Evolutionary conservation across 2,888 invertebrate genomes (phyloP), one percentile per base, ranked within the genome.

Genomic region (Carabus problematicus): DNA sequence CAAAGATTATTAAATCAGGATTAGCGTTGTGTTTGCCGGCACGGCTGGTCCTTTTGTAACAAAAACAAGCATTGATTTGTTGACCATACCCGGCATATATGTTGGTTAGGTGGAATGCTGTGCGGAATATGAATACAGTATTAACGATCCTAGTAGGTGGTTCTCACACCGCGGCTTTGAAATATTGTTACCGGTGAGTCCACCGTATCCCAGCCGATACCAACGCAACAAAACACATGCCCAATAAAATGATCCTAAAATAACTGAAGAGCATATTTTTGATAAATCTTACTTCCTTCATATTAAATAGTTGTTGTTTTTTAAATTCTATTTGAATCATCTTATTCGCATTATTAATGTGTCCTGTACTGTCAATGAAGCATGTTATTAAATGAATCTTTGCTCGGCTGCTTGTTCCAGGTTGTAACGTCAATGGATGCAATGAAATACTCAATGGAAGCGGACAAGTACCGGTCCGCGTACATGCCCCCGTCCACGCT

Each of bases 381-480:
- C 8, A 8, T 29, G 29, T 29, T 29, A 12, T 11, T 1, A 45
- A 45, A 7, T 45, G 2, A 45, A 7, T 45, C 7, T 45, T 45
- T 45, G n/a, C n/a, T n/a, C n/a, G n/a, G n/a, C 45, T 45, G 19
- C 14, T 56, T 83, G 80, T 86, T 86, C 0, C 86, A 91, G 91
- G 88, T 91, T 71, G 89, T 89, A 7, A 88, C 89, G 60, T 86
- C 91, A 72, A 91, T 91, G 90, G 91, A 91, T 77, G 87, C 88
- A 12, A 91, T 91, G 89, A 91, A 91, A 77, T 91, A 91, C 79
- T 89, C 91, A 8, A 87, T 91, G 83, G 91, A 91, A 74, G 89
- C 90, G 0, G 91, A 91, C 75, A 91, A 91, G 75, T 91, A 91
- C 80, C 85, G 91, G 64, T 88, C 89, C 18, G 84, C 87, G 0